Base-by-base conservation (phyloP, 2,888 invertebrate species). In the Graphium colonna region DNA sequence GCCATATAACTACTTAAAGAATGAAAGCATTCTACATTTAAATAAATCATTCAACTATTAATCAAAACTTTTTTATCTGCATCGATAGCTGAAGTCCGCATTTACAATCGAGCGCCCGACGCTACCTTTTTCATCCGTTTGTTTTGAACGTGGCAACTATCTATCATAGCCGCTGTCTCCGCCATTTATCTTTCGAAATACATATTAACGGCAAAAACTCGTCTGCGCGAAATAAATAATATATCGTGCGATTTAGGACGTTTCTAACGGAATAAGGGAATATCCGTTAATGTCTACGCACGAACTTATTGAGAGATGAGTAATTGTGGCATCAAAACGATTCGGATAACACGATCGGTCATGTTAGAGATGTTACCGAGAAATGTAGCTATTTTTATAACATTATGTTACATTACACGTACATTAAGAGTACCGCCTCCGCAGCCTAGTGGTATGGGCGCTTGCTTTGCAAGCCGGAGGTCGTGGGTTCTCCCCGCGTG, bases 141-240 rank as follows among this genome's bases (percentile, higher is more conserved):
- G 73, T 75, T 77, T 71, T 71, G 76, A 82, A 75, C 71, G 74
- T 67, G 64, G 59, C 53, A 52, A 63, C 75, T 69, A 86, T 85
- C 83, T 79, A 85, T 86, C 85, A 84, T 72, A 75, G 65, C 73
- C 73, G 71, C 68, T 80, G 83, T 83, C 82, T 82, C 79, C 72
- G 68, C 77, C 79, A 85, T 86, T 83, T 82, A 84, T 85, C 84
- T 81, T 77, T 73, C 58, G 59, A 62, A 59, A 67, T 78, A 78
- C 77, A 81, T 82, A 82, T 83, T 82, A 85, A 83, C 82, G 78
- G 76, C 75, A 77, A 77, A 77, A 70, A 55, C 36, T 12, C 12
- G 36, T 36, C 36, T 52, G 52, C 45, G 45, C 31, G 41, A 50
- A 47, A 51, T 17, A 36, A 10, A 49, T 48, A 38, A 44, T 50